Conservation (phyloP, 2,797 vertebrate genomes). For the Pseudochirops cupreus region DNA sequence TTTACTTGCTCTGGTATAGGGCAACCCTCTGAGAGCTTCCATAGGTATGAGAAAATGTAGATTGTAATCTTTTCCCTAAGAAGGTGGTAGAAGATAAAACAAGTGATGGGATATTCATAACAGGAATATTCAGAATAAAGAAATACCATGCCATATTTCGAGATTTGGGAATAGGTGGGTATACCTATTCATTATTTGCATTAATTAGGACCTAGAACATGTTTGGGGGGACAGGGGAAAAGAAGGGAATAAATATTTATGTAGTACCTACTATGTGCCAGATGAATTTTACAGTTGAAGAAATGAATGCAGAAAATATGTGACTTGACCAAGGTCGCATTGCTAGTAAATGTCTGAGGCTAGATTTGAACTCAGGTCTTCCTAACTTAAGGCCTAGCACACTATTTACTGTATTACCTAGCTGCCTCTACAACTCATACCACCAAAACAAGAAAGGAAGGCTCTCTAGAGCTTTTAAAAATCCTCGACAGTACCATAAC, state of each 20-base stretch:
- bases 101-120: neutral
- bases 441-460: neutral
- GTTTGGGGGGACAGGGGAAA: neutral
- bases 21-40: neutral
- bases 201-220: neutral
- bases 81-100: neutral
- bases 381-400: neutral
- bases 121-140: neutral
- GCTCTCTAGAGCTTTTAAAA: neutral
- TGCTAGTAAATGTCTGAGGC: neutral
- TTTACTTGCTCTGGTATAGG: neutral
- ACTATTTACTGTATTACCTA: neutral
- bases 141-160: neutral
- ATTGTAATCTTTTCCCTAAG: neutral
- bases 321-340: neutral
- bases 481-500: too few species aligned
- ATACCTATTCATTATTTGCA: neutral
- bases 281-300: neutral
- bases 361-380: neutral
- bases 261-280: neutral
- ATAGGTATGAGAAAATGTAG: neutral
- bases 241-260: neutral
- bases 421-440: neutral
- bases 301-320: neutral
- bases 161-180: neutral